Evolutionary conservation across 2,888 invertebrate species (phyloP).

Genomic region (Euphydryas editha): DNA sequence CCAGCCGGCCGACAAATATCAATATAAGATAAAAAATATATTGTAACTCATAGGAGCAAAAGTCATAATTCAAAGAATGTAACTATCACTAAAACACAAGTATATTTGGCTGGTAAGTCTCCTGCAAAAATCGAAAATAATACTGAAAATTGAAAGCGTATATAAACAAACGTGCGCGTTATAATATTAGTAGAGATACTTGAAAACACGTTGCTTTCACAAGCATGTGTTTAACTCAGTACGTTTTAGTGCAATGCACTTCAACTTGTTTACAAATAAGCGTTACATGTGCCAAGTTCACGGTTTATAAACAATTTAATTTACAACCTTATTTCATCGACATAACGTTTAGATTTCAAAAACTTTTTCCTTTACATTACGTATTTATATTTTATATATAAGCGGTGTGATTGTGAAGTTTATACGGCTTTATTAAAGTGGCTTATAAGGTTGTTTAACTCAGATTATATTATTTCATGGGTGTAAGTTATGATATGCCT

Average conservation of each 20-base stretch:
- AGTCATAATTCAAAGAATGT: too few relatives aligned
- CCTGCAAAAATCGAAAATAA: too few relatives aligned
- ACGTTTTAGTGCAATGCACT: not conserved
- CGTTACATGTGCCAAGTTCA: conserved; percentile 5
- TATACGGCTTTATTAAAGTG: not conserved
- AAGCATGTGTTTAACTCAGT: not conserved
- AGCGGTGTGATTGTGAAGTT: not conserved
- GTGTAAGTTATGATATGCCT: not conserved
- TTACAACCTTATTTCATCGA: not conserved
- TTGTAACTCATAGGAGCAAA: too few relatives aligned
- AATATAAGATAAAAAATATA: too few relatives aligned
- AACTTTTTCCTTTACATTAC: not conserved
- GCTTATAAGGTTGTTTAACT: not conserved
- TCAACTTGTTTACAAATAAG: not conserved
- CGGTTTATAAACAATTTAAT: not conserved
- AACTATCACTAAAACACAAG: too few relatives aligned
- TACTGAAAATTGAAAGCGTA: too few relatives aligned
- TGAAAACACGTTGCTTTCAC: too few relatives aligned
- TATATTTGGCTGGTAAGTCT: too few relatives aligned
- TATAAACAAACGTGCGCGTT: too few relatives aligned
- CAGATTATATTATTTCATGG: not conserved
- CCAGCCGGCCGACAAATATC: too few relatives aligned
- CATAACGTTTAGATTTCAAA: not conserved
- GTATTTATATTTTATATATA: too few relatives aligned
- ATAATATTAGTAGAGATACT: too few relatives aligned